Base-by-base conservation (phyloP, 2,113 vertebrate genomes). In the Accipiter cooperii region DNA sequence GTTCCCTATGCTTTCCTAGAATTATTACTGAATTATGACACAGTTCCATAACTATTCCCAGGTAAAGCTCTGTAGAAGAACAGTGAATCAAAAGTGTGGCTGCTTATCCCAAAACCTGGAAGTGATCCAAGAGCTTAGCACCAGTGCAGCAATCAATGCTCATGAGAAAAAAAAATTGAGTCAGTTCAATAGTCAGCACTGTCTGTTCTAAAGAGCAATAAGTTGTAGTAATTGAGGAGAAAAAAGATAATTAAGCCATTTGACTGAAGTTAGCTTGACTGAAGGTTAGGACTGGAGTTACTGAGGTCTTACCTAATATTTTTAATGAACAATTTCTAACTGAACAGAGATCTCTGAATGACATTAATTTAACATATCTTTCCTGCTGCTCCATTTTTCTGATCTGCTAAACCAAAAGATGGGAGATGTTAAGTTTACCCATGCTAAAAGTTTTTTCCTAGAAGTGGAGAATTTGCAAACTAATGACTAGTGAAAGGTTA, bases 121-220 rank as follows among this genome's bases (percentile, higher is more conserved):
- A 79, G 13, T 33, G 14, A 78, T 28, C 7, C 7, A 78, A 64
- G 76, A 74, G 22, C 38, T 90, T 6, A 46, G 19, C 19, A 81
- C 15, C 66, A 25, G 5, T 7, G 61, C 0, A 77, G 15, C n/a
- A 63, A n/a, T 6, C 38, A 33, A 2, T 1, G 17, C 17, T n/a
- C 38, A 26, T 0, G 8, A 40, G 46, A 87, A 79, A 18, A 18
- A 18, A 60, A 51, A 77, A n/a, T 0, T 9, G 25, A 17, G 19
- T 10, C 52, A 44, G 24, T 13, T 47, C 58, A 51, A 55, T 2
- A 76, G 15, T 19, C 83, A 83, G 66, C 31, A 22, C 0, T 36
- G 20, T 3, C 3, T 61, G 33, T 51, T 51, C 66, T 68, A 7
- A 87, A 89, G 46, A 34, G 15, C 54, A 81, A 31, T 29, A 15